Base-by-base conservation (phyloP, 2,888 invertebrate species). In the Tinea pellionella region DNA sequence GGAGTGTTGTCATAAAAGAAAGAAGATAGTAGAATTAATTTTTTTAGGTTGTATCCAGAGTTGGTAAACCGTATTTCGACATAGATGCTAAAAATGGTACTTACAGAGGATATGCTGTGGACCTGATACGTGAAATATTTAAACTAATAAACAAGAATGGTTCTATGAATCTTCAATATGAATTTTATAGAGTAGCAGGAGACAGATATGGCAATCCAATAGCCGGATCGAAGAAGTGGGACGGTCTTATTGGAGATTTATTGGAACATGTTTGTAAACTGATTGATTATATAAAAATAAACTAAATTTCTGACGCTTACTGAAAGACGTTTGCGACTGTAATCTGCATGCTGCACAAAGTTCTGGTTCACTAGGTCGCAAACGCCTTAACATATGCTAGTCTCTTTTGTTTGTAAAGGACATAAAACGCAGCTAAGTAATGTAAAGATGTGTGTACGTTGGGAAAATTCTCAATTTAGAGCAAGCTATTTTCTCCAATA, bases 81-180 rank as follows among this genome's bases (percentile, higher is more conserved):
- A 63, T 68, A 57, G 63, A 64, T 8, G 65, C 70, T 15, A 62
- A 64, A 12, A 77, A 74, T 1, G 69, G 68, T 2, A 82, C 89
- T 11, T 94, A 89, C 68, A 92, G 93, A 68, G 97, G 97, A 0
- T 98, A 94, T 72, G 93, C 95, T 2, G 90, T 97, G 59, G 98
- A 98, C 74, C 82, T 99, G 0, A 92, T 98, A 61, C 80, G 92
- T 12, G 91, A 91, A 63, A 92, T 99, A 61, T 90, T 86, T 62
- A 63, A 75, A 59, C 63, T 69, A 1, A 80, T 86, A n/a, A 74
- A 68, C 56, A 64, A 68, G 51, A 59, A 24, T n/a, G 8, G 9
- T 12, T n/a, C 16, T 16, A 18, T 19, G 30, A 43, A 47, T 11
- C 15, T 59, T 1, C 41, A 69, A 13, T 93, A 91, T 67, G 88